These are phyloP conservation scores for Polia nebulosa DNA, from an alignment of 2,888 invertebrate genomes.

Conservation along the genomic window DNA sequence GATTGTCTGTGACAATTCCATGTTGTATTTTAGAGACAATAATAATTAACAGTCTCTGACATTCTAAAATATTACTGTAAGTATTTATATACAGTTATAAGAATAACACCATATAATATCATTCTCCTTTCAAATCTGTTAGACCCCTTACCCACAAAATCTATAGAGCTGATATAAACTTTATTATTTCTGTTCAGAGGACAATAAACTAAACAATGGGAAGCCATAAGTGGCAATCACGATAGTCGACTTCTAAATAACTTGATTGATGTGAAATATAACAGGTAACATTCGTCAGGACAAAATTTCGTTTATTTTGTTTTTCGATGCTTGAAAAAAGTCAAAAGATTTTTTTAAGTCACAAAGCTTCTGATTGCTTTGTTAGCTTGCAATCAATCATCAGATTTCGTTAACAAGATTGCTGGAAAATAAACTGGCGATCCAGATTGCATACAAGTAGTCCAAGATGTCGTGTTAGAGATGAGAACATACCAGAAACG, in stretches of 20 bases:
- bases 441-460: constrained; percentile 3
- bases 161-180: constrained; percentile 43
- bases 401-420: constrained; percentile 12
- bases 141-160: constrained; percentile 20
- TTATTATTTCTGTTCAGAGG: constrained; percentile 53
- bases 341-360: constrained; percentile 10
- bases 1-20: constrained; percentile 16
- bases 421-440: background rate
- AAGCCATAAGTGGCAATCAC: constrained; percentile 58
- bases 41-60: background rate
- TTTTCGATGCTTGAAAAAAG: background rate
- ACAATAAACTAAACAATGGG: constrained; percentile 63
- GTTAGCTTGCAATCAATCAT: constrained; percentile 27
- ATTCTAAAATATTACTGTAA: background rate
- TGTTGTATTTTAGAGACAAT: background rate
- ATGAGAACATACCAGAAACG: constrained; percentile 9
- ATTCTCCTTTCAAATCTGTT: constrained; percentile 8
- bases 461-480: background rate
- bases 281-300: constrained; percentile 44
- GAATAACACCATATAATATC: background rate
- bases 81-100: background rate
- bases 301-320: constrained; percentile 1
- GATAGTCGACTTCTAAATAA: constrained; percentile 34
- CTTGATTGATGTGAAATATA: constrained; percentile 58
- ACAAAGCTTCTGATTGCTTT: constrained; percentile 21